Percentiles rank a stretch among this genome's conserved stretches.
Evolutionary conservation across 2,888 invertebrate species (phyloP).

Genomic region (Troglohyphantes excavatus): DNA sequence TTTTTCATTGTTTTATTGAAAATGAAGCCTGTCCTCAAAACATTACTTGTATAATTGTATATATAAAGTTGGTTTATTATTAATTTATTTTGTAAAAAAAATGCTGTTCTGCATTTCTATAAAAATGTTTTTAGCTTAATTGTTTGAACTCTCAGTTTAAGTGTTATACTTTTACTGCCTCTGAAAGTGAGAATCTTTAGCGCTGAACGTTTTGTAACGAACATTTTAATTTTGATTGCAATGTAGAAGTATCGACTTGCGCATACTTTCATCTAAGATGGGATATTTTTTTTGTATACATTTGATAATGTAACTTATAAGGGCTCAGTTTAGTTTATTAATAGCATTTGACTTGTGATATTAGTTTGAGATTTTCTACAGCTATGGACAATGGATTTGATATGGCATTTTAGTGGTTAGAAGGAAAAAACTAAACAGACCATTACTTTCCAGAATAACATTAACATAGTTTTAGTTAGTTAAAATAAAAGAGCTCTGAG

Average conservation of each 20-base stretch:
- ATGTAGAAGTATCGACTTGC: background rate
- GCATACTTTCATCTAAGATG: background rate
- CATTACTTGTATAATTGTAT: background rate
- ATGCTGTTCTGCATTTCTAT: background rate
- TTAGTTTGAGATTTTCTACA: background rate
- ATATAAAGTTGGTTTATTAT: background rate
- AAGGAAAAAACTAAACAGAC: background rate
- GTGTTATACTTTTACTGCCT: too few species aligned
- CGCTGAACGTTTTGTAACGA: background rate
- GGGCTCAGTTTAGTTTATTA: background rate
- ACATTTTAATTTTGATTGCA: background rate
- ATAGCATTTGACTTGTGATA: background rate
- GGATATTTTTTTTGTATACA: background rate
- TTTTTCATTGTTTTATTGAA: background rate
- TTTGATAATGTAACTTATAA: conserved; percentile 5
- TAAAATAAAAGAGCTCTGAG: background rate
- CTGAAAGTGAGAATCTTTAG: background rate
- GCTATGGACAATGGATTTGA: background rate
- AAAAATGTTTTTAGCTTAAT: background rate
- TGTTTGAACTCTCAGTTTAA: background rate
- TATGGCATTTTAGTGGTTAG: background rate
- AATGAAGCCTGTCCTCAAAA: background rate
- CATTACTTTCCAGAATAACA: background rate
- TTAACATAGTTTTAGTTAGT: background rate
- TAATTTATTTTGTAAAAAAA: background rate